Base-by-base conservation (phyloP, 2,888 invertebrate species). In the Caenorhabditis macrosperma region DNA sequence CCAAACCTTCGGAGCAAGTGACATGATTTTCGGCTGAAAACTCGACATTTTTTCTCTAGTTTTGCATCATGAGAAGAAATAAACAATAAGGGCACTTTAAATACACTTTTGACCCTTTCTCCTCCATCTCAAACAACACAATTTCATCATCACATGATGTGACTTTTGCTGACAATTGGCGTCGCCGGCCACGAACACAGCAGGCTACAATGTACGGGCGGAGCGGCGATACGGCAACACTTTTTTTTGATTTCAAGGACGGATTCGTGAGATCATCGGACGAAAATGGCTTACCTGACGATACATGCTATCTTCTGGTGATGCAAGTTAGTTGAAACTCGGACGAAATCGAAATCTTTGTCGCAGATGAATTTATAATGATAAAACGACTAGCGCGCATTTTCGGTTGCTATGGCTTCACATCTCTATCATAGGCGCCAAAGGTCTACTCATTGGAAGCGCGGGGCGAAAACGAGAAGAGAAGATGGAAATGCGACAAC, bases 91-190 rank as follows among this genome's bases (percentile, higher is more conserved):
- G 30, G 0, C 57, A 48, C 30, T 41, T 24, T 68, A 35, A n/a
- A 55, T 38, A 57, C 24, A 33, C 20, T 50, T 61, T 41, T 24
- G 44, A n/a, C n/a, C n/a, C n/a, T n/a, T n/a, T 24, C 20, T 24
- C n/a, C 20, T 17, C 48, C 24, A 17, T 6, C 0, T 17, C 20
- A 46, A n/a, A n/a, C n/a, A n/a, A n/a, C n/a, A 46, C 33, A 61
- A 38, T 63, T 44, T 52, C 64, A 64, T 72, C 61, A 72, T 64
- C 61, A 72, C 26, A 46, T 63, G 71, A 71, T 61, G 71, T 46
- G 61, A 71, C 44, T 61, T 71, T 71, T 46, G 71, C 54, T 69
- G 71, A 71, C 61, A 71, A 61, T 54, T 55, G 71, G 46, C 71
- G 48, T n/a, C n/a, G n/a, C n/a, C n/a, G n/a, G n/a, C n/a, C n/a